Percentiles rank a stretch among this genome's conserved stretches.
Evolutionary conservation across 1,140 invertebrate species (phyloP).

Genomic region (Nasonia longicornis): DNA sequence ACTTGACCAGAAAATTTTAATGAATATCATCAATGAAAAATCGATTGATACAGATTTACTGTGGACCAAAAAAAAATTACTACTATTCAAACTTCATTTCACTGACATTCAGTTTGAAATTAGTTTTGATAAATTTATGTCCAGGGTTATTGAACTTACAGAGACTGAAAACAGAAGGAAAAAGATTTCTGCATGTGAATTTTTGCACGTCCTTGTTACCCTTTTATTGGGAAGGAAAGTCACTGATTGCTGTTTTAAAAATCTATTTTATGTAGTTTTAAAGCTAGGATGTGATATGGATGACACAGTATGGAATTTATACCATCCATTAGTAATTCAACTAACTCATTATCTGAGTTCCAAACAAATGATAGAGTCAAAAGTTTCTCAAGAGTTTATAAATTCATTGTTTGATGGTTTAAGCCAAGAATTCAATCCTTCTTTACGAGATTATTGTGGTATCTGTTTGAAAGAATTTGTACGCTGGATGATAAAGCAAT

Average conservation of each 20-base stretch:
- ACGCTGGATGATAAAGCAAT: constrained; percentile 76
- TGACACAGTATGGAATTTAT: constrained; percentile 74
- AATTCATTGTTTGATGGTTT: constrained; percentile 76
- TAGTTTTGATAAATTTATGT: constrained; percentile 75
- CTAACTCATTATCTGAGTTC: constrained; percentile 77
- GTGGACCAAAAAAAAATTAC: constrained; percentile 71
- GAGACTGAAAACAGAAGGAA: constrained; percentile 74
- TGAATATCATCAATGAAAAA: constrained; percentile 64
- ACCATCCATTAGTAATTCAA: constrained; percentile 75
- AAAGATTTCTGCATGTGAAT: constrained; percentile 78
- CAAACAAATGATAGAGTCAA: constrained; percentile 60
- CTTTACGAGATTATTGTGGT: constrained; percentile 76
- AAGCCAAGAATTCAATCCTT: constrained; percentile 71
- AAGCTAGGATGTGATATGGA: constrained; percentile 77
- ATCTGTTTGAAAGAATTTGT: constrained; percentile 77
- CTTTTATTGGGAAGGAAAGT: constrained; percentile 72
- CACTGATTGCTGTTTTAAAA: constrained; percentile 55
- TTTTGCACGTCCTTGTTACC: constrained; percentile 75
- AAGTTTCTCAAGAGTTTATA: constrained; percentile 70
- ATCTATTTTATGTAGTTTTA: constrained; percentile 69
- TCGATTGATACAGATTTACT: constrained; percentile 67
- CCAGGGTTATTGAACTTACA: constrained; percentile 72
- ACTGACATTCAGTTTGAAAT: constrained; percentile 72
- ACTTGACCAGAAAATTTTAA: constrained; percentile 67
- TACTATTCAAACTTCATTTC: constrained; percentile 73